A percentile compares a stretch with the other conserved stretches of the same genome.
phyloP scores from a whole-genome alignment of 2,888 invertebrate genomes.

The Papilio gigon region DNA sequence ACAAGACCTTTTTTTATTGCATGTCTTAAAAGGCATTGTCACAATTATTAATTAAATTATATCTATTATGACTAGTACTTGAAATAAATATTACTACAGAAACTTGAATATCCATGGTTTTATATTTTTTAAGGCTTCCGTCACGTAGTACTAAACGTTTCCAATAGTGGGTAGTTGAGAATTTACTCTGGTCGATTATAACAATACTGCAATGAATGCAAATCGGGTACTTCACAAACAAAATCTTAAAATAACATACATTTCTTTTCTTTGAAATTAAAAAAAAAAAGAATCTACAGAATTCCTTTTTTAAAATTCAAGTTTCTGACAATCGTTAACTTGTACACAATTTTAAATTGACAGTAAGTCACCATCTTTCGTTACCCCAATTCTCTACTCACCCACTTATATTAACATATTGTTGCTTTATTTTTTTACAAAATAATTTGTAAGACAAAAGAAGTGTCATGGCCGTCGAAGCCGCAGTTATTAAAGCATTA shows the following conservation, averaged over 20 bases:
- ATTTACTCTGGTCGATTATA: background rate
- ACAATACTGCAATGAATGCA: background rate
- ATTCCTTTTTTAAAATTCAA: too few relatives aligned
- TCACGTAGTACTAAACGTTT: background rate
- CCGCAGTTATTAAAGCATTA: too few relatives aligned
- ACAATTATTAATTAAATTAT: background rate
- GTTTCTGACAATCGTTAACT: background rate
- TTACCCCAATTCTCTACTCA: too few relatives aligned
- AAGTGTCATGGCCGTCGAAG: too few relatives aligned
- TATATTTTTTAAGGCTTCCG: background rate
- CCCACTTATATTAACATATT: too few relatives aligned
- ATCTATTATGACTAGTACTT: constrained; percentile 3
- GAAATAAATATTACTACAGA: background rate
- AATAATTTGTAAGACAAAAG: too few relatives aligned
- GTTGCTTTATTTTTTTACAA: too few relatives aligned
- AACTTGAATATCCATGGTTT: background rate
- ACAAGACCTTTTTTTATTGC: too few relatives aligned
- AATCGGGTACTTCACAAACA: background rate
- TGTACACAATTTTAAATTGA: too few relatives aligned
- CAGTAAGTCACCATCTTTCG: too few relatives aligned
- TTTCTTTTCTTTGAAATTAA: too few relatives aligned
- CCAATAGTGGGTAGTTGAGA: background rate
- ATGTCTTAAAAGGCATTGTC: background rate
- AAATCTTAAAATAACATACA: background rate
- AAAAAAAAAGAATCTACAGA: too few relatives aligned